phyloP scores from a whole-genome alignment of 2,888 invertebrate genomes.

The Globia sparganii region DNA sequence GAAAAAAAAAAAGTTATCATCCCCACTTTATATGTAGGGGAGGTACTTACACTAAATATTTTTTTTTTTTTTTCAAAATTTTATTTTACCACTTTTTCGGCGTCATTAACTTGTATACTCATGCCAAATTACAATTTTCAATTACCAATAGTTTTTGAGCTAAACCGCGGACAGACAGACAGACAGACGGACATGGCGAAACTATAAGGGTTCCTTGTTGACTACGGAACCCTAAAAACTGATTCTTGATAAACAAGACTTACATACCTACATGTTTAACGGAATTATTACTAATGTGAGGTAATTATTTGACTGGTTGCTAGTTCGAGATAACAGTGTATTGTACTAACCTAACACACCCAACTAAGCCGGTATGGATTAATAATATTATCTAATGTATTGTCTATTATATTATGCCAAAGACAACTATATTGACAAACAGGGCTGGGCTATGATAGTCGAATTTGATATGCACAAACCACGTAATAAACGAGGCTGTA shows the following conservation, averaged over 20 bases:
- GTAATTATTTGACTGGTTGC: background rate
- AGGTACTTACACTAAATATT: too few species aligned
- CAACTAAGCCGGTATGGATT: slow-evolving; percentile 12
- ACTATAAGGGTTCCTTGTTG: too few species aligned
- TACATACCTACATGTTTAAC: background rate
- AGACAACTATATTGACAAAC: slow-evolving; percentile 1
- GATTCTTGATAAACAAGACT: background rate
- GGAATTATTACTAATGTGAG: background rate
- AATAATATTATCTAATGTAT: slow-evolving; percentile 1
- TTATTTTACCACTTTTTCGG: too few species aligned
- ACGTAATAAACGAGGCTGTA: background rate
- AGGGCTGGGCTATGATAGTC: background rate
- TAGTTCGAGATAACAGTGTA: background rate
- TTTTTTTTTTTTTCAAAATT: too few species aligned
- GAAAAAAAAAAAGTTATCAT: too few species aligned
- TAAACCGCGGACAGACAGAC: too few species aligned
- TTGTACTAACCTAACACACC: background rate
- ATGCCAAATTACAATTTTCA: too few species aligned
- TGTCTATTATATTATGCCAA: background rate
- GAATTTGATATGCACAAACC: background rate
- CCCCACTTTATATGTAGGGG: too few species aligned
- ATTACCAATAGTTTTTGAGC: too few species aligned
- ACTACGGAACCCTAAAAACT: too few species aligned
- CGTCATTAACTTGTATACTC: too few species aligned
- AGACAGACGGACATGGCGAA: too few species aligned